Evolutionary conservation across 1,140 invertebrate genomes (phyloP).

Genomic region (Cephus cinctus): DNA sequence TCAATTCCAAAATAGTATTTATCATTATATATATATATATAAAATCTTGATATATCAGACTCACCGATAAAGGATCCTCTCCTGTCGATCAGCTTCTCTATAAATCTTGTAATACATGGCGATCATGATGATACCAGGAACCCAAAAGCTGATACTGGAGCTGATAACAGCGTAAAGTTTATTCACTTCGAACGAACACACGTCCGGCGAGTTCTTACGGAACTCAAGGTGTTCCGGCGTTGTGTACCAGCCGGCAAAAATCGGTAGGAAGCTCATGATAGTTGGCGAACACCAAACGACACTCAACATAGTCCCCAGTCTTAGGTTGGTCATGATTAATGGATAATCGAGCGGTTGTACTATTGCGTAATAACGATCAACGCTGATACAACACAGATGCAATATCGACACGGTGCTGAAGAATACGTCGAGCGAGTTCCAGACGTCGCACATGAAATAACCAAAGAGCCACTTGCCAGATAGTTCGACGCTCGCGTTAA

Average conservation of each 20-base stretch:
- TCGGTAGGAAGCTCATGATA: slow-evolving; percentile 91
- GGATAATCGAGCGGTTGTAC: slow-evolving; percentile 88
- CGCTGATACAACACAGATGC: slow-evolving; percentile 88
- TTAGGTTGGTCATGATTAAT: slow-evolving; percentile 79
- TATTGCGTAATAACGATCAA: slow-evolving; percentile 86
- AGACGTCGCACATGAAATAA: slow-evolving; percentile 90
- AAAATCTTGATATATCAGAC: slow-evolving; percentile 24
- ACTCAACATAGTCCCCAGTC: slow-evolving; percentile 74
- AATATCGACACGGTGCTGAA: slow-evolving; percentile 91
- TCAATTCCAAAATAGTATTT: too few relatives aligned
- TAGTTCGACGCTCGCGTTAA: slow-evolving; percentile 86
- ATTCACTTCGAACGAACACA: slow-evolving; percentile 88
- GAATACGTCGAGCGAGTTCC: slow-evolving; percentile 94
- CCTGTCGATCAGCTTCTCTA: slow-evolving; percentile 86
- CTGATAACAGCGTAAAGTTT: slow-evolving; percentile 87
- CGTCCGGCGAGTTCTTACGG: slow-evolving; percentile 68
- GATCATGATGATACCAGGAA: slow-evolving; percentile 92
- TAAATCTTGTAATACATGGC: slow-evolving; percentile 94
- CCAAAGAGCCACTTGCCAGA: slow-evolving; percentile 86
- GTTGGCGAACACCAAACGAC: slow-evolving; percentile 91
- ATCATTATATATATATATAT: not conserved
- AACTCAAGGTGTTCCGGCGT: slow-evolving; percentile 76
- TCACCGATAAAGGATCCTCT: slow-evolving; percentile 85
- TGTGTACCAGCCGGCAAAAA: slow-evolving; percentile 92
- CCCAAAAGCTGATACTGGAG: slow-evolving; percentile 93